Percentiles rank a stretch among this genome's conserved stretches.
These are phyloP conservation scores for Ophthalmolycus amberensis DNA, from an alignment of 2,113 vertebrate species.

Conservation along the genomic window DNA sequence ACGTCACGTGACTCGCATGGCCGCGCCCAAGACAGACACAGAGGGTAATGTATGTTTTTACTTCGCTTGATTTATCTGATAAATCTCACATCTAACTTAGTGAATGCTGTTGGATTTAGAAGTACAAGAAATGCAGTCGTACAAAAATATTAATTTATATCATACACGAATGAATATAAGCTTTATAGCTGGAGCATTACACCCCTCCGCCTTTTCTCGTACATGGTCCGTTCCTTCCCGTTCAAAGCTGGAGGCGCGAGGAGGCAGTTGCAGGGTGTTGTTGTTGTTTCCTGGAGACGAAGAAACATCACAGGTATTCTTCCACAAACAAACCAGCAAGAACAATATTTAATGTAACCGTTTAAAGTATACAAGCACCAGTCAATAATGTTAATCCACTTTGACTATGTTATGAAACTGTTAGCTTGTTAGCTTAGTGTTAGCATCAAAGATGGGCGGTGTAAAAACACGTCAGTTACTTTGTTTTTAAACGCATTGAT, in stretches of 20 bases:
- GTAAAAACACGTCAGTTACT: neutral
- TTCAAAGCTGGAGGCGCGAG: conserved; percentile 79
- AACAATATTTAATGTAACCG: too few species aligned
- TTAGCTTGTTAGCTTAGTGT: conserved; percentile 3
- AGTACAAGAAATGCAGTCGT: rapidly evolving
- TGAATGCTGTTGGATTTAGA: rapidly evolving
- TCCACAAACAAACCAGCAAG: neutral
- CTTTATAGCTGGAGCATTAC: rapidly evolving
- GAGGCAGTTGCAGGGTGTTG: conserved; percentile 15
- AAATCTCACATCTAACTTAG: rapidly evolving
- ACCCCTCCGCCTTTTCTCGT: rapidly evolving
- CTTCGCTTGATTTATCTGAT: neutral
- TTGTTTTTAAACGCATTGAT: neutral
- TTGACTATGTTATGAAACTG: neutral
- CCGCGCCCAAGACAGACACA: rapidly evolving
- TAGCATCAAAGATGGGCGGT: conserved; percentile 9
- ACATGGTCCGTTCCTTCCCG: conserved; percentile 56
- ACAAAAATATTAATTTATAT: rapidly evolving
- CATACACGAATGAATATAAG: rapidly evolving
- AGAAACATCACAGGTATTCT: conserved; percentile 8
- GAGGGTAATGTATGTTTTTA: rapidly evolving
- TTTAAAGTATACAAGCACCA: neutral
- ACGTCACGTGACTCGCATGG: neutral
- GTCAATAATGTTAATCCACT: rapidly evolving
- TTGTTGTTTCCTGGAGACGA: neutral